phyloP scores from a whole-genome alignment of 2,113 vertebrate genomes.

The Potamarius usumacintae region DNA sequence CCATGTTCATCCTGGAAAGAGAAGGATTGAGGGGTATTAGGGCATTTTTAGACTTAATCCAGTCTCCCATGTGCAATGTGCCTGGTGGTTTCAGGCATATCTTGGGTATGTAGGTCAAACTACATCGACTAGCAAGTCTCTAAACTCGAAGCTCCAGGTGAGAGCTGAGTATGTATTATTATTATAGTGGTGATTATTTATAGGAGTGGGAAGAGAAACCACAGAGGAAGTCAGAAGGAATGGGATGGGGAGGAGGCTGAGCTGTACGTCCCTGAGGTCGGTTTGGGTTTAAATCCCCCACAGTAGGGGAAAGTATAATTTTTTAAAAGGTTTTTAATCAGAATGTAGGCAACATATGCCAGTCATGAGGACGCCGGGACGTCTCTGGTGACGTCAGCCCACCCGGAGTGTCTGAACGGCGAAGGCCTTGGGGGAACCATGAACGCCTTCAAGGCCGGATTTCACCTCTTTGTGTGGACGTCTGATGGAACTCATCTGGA shows the following conservation, averaged over 20 bases:
- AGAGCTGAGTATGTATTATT: slow-evolving; percentile 28
- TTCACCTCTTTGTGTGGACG: slow-evolving; percentile 24
- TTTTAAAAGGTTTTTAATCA: slow-evolving; percentile 59
- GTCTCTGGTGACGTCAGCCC: slow-evolving; percentile 4
- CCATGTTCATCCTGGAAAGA: neutral
- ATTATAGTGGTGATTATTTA: slow-evolving; percentile 54
- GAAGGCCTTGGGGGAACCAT: slow-evolving; percentile 14
- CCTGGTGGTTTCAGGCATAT: slow-evolving; percentile 45
- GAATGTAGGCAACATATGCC: slow-evolving; percentile 43
- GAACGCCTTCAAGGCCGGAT: slow-evolving; percentile 28
- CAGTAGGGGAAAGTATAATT: slow-evolving; percentile 42
- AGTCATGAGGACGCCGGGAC: neutral
- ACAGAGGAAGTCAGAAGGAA: slow-evolving; percentile 22
- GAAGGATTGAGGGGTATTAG: slow-evolving; percentile 39
- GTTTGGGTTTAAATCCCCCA: slow-evolving; percentile 34
- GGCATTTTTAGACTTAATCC: slow-evolving; percentile 58
- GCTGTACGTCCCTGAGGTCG: slow-evolving; percentile 39
- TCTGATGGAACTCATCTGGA: slow-evolving; percentile 37
- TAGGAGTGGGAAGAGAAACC: slow-evolving; percentile 39
- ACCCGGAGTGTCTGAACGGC: slow-evolving; percentile 16
- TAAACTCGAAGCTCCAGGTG: slow-evolving; percentile 17
- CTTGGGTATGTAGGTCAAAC: slow-evolving; percentile 44
- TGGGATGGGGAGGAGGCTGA: slow-evolving; percentile 16
- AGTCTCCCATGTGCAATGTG: slow-evolving; percentile 47
- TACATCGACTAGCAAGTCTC: slow-evolving; percentile 7